Base-by-base conservation (phyloP, 2,113 vertebrate genomes). In the Speoplatyrhinus poulsoni region DNA sequence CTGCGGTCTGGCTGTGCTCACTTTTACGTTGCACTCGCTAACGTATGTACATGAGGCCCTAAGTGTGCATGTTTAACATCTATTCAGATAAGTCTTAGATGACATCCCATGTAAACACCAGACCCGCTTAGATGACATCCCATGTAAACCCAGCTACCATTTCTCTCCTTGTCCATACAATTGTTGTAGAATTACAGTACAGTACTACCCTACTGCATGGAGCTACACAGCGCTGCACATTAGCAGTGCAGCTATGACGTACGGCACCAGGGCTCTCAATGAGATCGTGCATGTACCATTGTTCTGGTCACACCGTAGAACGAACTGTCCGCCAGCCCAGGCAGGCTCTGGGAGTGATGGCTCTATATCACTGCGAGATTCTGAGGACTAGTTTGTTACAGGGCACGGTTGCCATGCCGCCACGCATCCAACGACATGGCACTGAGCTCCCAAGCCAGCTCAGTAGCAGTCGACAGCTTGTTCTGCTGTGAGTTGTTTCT, bases 371-470 rank as follows among this genome's bases (percentile, higher is more conserved):
- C 75, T 82, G 90, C 58, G 75, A 81, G 56, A 54, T 60, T 80
- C 76, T 81, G 80, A 89, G 76, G 77, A 80, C 78, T 74, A 82
- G 76, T 64, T 60, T 79, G 85, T 86, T 89, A 84, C 32, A 88
- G 75, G 73, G 74, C 80, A 89, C 83, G 90, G 33, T 68, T 92
- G 88, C 87, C 85, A 83, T 83, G 82, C 80, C 79, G 74, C 76
- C 87, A 84, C 82, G 79, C 75, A 75, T 94, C 75, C 87, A 90
- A 89, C 77, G 90, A 87, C 87, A 91, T 90, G 90, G 84, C 88
- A 91, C 83, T 47, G 80, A 53, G 66, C 78, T 85, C 91, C 92
- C 92, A 93, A 92, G 87, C 88, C 89, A 91, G 91, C 92, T 81
- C 92, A 89, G 88, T 84, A 84, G 80, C 90, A 92, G 90, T 86